Conservation (phyloP, 2,113 vertebrate genomes). For the Ailuropoda melanoleuca region DNA sequence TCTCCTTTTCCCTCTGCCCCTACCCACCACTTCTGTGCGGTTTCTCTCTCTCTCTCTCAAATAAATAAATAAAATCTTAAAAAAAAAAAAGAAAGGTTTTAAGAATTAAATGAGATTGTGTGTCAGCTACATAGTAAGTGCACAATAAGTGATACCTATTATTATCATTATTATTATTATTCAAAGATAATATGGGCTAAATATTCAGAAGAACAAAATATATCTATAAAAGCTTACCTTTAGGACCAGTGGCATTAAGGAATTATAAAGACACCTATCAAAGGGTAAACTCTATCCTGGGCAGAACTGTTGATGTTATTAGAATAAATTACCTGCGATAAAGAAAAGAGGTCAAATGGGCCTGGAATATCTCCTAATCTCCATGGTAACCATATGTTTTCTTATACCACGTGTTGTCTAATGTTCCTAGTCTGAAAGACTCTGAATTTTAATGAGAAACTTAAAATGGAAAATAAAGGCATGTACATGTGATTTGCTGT, state of each 20-base stretch:
- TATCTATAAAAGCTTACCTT: constrained; percentile 1
- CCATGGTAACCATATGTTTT: constrained; percentile 50
- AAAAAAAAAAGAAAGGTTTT: not conserved
- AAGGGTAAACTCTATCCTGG: not conserved
- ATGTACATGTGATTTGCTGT: not conserved
- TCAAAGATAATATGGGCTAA: not conserved
- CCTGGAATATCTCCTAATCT: constrained; percentile 18
- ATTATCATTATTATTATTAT: not conserved
- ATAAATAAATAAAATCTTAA: not conserved
- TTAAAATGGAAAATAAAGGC: constrained; percentile 12
- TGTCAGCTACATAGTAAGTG: not conserved
- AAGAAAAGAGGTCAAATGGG: constrained; percentile 51
- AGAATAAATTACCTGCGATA: constrained; percentile 47
- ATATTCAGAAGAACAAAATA: not conserved
- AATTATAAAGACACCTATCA: not conserved
- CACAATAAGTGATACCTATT: not conserved
- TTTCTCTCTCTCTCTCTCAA: not conserved
- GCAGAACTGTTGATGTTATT: constrained; percentile 37
- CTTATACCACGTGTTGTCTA: not conserved
- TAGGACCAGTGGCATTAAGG: not conserved
- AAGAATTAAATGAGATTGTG: not conserved
- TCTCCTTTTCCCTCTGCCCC: not conserved
- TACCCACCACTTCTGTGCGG: not conserved
- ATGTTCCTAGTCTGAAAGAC: constrained; percentile 16
- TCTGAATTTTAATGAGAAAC: constrained; percentile 42